These are phyloP conservation scores for Desmophyllum pertusum DNA, from an alignment of 92 coral and sea anemone genomes.

Conservation along the genomic window DNA sequence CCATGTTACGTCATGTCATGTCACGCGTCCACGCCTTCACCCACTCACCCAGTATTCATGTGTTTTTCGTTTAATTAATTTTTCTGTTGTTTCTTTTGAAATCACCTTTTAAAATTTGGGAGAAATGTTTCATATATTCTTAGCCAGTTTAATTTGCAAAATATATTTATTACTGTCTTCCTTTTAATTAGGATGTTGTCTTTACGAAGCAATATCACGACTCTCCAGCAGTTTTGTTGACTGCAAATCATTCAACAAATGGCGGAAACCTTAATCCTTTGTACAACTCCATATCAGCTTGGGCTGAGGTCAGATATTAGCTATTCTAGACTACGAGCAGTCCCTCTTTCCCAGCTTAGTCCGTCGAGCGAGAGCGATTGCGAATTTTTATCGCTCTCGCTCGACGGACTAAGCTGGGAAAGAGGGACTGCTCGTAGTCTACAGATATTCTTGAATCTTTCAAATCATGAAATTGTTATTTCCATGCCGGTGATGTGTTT, in stretches of 20 bases:
- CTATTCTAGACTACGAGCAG: no score
- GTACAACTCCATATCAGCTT: constrained; percentile 73
- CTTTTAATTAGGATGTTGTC: constrained; percentile 35
- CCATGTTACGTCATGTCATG: no score
- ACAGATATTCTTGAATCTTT: no score
- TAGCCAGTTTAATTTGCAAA: neutral
- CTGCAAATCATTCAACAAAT: constrained; percentile 68
- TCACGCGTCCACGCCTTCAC: neutral
- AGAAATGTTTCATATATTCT: neutral
- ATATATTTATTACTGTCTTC: neutral
- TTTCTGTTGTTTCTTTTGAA: neutral
- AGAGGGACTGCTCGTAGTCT: no score
- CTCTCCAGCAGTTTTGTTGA: constrained; percentile 55
- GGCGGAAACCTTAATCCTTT: constrained; percentile 61
- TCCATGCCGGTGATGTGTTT: no score
- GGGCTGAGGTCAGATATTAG: constrained; percentile 67
- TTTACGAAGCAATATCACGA: constrained; percentile 53
- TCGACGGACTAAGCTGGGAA: no score
- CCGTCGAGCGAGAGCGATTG: no score
- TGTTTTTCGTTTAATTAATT: neutral
- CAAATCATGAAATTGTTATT: no score
- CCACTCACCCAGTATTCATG: neutral
- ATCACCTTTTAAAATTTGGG: constrained; percentile 26
- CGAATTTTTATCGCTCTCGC: no score
- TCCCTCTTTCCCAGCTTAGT: no score